Conservation (phyloP, 1,140 invertebrate species). For the Orchestia grillus region DNA sequence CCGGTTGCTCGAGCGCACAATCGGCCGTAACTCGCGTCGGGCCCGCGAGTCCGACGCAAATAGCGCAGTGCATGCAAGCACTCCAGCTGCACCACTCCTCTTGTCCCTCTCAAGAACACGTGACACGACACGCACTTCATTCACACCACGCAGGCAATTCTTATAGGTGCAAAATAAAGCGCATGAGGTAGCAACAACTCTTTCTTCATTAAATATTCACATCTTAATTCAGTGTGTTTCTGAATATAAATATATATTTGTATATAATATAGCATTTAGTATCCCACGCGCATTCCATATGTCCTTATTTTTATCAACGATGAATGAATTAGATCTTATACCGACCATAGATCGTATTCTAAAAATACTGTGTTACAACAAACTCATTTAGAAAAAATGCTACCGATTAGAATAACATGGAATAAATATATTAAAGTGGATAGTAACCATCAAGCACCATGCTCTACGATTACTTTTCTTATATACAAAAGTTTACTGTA, state of each 20-base stretch:
- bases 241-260: neutral
- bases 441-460: neutral
- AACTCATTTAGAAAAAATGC: neutral
- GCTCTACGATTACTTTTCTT: neutral
- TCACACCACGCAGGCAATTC: neutral
- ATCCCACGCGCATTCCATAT: neutral
- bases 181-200: neutral
- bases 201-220: neutral
- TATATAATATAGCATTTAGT: neutral
- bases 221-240: neutral
- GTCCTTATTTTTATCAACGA: neutral
- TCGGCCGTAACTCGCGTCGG: neutral
- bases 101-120: neutral
- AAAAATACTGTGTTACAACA: neutral
- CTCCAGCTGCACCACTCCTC: neutral
- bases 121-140: too few relatives aligned
- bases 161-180: neutral
- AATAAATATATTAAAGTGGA: neutral
- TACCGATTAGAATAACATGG: neutral
- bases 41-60: neutral
- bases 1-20: neutral
- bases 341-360: neutral
- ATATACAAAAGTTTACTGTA: neutral
- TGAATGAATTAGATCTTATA: neutral
- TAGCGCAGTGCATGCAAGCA: neutral